Evolutionary conservation across 2,113 vertebrate genomes (phyloP), one percentile per base, ranked within the genome.

Genomic region (Elephas maximus): DNA sequence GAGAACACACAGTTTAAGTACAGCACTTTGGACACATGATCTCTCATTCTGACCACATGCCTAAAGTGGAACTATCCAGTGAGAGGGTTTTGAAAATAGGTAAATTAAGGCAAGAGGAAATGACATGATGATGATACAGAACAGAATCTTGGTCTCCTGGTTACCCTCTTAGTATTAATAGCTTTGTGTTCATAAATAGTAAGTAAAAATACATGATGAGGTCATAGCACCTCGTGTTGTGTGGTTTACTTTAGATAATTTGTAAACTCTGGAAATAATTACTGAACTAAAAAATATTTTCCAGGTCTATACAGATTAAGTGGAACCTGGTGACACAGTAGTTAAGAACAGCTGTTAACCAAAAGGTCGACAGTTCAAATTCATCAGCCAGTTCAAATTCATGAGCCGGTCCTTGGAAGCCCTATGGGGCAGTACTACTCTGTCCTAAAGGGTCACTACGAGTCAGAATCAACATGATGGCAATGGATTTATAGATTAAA

Each of bases 111-210:
- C 83, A 97, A 87, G 15, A 86, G 21, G 14, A 79, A 96, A 89
- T 45, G 78, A 69, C 67, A 80, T 7, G 44, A 90, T 20, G 65
- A 88, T 60, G 65, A 90, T 80, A 79, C 12, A 37, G 18, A 74
- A 79, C 12, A 96, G 45, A 84, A 93, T n/a, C 74, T 65, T 15
- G 63, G 69, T 26, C 62, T 69, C 74, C 37, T 89, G 92, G 69
- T 69, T 95, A 51, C 20, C 14, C 20, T 23, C 51, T 93, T 28
- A n/a, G 86, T 97, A 97, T 96, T 92, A 90, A 96, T 85, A 96
- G 85, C 30, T 71, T 41, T 63, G 81, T 37, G 18, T 60, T 97
- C 92, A 90, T 24, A 84, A 73, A 73, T 30, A 71, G 67, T 23
- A 76, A 95, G 60, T 79, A 96, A 92, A 60, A 94, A 94, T 78